Evolutionary conservation across 2,113 vertebrate species (phyloP), one percentile per base, ranked within the genome.

Genomic region (Melanotaenia duboulayi): DNA sequence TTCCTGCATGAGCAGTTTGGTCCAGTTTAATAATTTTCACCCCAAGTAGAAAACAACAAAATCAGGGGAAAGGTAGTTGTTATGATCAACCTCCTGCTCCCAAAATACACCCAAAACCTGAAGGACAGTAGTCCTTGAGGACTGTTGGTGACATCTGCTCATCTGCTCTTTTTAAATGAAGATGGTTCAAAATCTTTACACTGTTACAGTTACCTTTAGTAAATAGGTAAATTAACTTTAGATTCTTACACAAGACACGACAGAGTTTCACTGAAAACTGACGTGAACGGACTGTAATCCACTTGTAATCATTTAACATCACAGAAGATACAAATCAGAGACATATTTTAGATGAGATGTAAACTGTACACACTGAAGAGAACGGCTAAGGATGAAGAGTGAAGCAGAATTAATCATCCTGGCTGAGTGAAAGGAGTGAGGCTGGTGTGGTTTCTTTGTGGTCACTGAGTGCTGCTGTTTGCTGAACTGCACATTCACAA

Each of bases 401-500:
- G 40, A 40, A 19, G 51, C 39, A 42, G 23, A 23, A 65, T 39
- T 3, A 54, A 54, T 25, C n/a, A 52, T 25, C 16, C 48, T 37
- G 39, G 55, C 19, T 46, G 52, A 23, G 44, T 57, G 62, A n/a
- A n/a, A 19, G 17, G 2, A 44, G 39, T 57, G n/a, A 51, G 35
- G 11, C 24, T 25, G 64, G 35, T 42, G 4, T 1, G 49, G 50
- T 42, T 65, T 67, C 57, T 79, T 22, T 63, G 71, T 58, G 71
- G 66, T 67, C 71, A 55, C 61, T 54, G 59, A 79, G 66, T 71
- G 81, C 65, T 66, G 67, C 52, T 24, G 51, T 54, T 57, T 77
- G 74, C 76, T 79, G 76, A 79, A 71, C 63, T 49, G 71, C 71
- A 78, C 74, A 74, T 83, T 79, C 63, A 63, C 62, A 79, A 71